Evolutionary conservation across 2,113 vertebrate genomes (phyloP).

Genomic region (Prionailurus viverrinus): DNA sequence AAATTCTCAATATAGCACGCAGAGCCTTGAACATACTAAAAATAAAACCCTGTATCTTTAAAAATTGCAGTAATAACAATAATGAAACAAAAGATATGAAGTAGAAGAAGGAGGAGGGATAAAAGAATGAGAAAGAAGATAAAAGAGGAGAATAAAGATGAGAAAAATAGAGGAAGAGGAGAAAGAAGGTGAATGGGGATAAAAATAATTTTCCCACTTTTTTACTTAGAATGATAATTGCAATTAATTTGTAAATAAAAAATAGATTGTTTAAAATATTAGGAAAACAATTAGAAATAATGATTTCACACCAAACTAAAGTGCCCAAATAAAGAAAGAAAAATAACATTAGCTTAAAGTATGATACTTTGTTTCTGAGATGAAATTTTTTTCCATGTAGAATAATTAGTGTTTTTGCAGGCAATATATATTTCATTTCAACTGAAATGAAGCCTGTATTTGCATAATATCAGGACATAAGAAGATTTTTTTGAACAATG

Average conservation of each 20-base stretch:
- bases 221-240: not conserved
- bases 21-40: not conserved
- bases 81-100: not conserved
- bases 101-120: not conserved
- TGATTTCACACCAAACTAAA: not conserved
- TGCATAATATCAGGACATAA: not conserved
- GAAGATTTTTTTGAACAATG: not conserved
- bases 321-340: not conserved
- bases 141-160: not conserved
- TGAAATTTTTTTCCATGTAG: not conserved
- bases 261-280: not conserved
- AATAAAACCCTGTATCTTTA: too few relatives aligned
- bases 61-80: not conserved
- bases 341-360: not conserved
- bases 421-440: not conserved
- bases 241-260: not conserved
- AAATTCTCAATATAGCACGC: not conserved
- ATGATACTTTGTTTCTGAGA: not conserved
- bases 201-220: not conserved
- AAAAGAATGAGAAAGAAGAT: not conserved
- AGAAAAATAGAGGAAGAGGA: not conserved
- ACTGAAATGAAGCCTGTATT: not conserved
- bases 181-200: not conserved
- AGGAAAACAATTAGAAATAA: not conserved
- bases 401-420: not conserved